Percentiles rank a stretch among this genome's conserved stretches.
Evolutionary conservation across 2,113 vertebrate species (phyloP).

Genomic region (Melierax canorus): DNA sequence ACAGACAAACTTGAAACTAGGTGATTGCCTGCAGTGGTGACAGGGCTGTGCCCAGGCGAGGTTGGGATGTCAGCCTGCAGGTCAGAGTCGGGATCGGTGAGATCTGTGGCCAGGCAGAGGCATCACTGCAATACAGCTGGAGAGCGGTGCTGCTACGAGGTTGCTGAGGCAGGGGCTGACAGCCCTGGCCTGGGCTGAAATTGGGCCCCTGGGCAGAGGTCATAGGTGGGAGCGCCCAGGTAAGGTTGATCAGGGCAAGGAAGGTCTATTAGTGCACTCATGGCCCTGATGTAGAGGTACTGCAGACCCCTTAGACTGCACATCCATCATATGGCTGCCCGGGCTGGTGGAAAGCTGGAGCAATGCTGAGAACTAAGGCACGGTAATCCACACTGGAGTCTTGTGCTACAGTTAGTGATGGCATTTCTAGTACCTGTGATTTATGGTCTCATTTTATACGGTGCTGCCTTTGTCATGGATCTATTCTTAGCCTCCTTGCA

Average conservation of each 20-base stretch:
- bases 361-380: not conserved
- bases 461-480: not conserved
- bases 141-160: fast-evolving
- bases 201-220: not conserved
- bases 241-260: not conserved
- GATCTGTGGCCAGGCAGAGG: not conserved
- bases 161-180: not conserved
- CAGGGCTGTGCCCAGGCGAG: fast-evolving
- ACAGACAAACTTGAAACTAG: not conserved
- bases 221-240: fast-evolving
- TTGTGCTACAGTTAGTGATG: not conserved
- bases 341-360: not conserved
- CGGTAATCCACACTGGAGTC: fast-evolving
- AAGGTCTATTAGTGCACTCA: not conserved
- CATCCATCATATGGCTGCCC: fast-evolving
- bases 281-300: not conserved
- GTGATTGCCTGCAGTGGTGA: not conserved
- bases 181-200: not conserved
- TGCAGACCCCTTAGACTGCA: not conserved
- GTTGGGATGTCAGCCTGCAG: not conserved
- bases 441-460: not conserved
- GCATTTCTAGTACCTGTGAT: not conserved
- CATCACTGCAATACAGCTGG: not conserved
- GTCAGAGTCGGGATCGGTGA: not conserved
- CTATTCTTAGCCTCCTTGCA: not conserved